These are phyloP conservation scores for Pholis gunnellus DNA, from an alignment of 2,113 vertebrate genomes.

Conservation along the genomic window DNA sequence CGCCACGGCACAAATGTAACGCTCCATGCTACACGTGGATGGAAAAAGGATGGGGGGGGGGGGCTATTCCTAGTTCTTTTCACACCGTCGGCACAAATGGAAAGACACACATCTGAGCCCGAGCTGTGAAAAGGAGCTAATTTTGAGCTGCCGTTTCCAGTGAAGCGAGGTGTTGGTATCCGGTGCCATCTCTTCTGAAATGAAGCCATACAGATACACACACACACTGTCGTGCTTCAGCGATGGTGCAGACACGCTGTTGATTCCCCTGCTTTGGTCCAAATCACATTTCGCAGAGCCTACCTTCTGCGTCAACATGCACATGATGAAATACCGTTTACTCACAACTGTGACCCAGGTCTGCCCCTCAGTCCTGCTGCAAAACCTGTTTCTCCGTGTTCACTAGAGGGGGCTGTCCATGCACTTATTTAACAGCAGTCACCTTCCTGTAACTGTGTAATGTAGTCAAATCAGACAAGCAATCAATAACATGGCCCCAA, in stretches of 20 bases:
- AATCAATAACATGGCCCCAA: background rate
- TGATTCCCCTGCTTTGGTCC: background rate
- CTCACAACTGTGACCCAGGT: slow-evolving; percentile 29
- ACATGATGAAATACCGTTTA: background rate
- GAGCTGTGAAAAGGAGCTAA: slow-evolving; percentile 40
- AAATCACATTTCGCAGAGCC: background rate
- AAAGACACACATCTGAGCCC: slow-evolving; percentile 31
- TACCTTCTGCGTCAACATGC: background rate
- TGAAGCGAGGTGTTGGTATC: slow-evolving; percentile 18
- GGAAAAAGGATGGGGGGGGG: slow-evolving; percentile 33
- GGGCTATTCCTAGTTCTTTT: slow-evolving; percentile 27
- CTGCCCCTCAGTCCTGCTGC: slow-evolving; percentile 40
- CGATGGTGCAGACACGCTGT: background rate
- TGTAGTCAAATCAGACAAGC: background rate
- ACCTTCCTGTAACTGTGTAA: background rate
- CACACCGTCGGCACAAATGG: slow-evolving; percentile 30
- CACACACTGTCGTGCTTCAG: background rate
- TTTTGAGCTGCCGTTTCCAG: slow-evolving; percentile 33
- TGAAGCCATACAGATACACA: background rate
- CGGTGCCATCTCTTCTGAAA: background rate
- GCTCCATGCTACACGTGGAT: slow-evolving; percentile 7
- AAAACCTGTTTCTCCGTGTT: slow-evolving; percentile 49
- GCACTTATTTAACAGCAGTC: slow-evolving; percentile 37
- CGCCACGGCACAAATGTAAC: slow-evolving; percentile 27
- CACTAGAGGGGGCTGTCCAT: slow-evolving; percentile 82